Conservation (phyloP, 2,797 vertebrate genomes). For the Echiichthys vipera region DNA sequence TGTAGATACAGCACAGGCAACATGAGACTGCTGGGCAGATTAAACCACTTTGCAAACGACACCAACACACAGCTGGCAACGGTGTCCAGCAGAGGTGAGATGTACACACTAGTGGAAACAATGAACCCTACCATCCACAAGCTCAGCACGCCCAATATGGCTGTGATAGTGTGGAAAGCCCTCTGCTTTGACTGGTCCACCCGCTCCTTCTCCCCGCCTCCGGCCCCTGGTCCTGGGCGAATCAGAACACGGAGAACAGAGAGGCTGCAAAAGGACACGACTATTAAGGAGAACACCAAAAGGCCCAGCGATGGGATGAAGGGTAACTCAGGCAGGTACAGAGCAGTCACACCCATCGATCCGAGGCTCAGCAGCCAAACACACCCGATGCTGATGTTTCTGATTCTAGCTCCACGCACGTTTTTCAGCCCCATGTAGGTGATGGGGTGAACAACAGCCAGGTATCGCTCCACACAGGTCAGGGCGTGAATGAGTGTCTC, state of each 20-base stretch:
- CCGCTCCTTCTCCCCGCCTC: not conserved
- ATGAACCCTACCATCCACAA: not conserved
- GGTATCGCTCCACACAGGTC: slow-evolving; percentile 48
- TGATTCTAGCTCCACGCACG: not conserved
- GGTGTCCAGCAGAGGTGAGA: rapidly evolving
- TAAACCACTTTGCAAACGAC: rapidly evolving
- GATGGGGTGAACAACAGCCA: slow-evolving; percentile 47
- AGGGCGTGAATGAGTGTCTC: slow-evolving; percentile 16
- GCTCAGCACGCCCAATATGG: slow-evolving; percentile 6
- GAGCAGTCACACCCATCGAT: rapidly evolving
- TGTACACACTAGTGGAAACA: rapidly evolving
- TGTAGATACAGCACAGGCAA: slow-evolving; percentile 16
- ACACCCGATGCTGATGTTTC: slow-evolving; percentile 4
- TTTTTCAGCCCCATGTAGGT: slow-evolving; percentile 16
- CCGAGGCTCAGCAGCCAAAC: slow-evolving; percentile 20
- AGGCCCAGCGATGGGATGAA: rapidly evolving
- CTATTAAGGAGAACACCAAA: not conserved
- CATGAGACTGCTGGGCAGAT: not conserved
- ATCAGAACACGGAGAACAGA: slow-evolving; percentile 35
- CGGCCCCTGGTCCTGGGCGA: slow-evolving; percentile 16
- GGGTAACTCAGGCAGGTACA: rapidly evolving
- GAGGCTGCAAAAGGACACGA: slow-evolving; percentile 30
- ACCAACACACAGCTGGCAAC: not conserved
- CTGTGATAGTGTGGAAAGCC: slow-evolving; percentile 3
- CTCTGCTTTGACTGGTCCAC: slow-evolving; percentile 15